Evolutionary conservation across 2,113 vertebrate species (phyloP), one percentile per base, ranked within the genome.

Genomic region (Okapia johnstoni): DNA sequence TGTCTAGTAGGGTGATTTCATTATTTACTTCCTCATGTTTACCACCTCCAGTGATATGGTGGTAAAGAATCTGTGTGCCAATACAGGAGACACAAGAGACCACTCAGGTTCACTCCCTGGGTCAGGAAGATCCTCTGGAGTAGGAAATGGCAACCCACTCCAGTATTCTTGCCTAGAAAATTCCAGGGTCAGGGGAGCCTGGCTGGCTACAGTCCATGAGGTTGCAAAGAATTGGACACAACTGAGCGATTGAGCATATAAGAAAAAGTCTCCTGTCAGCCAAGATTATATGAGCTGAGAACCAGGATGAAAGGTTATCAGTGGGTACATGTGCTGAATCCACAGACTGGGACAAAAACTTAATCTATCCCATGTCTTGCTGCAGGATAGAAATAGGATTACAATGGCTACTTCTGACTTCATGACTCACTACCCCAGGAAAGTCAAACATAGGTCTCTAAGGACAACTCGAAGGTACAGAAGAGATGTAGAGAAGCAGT

Each of bases 1-100:
- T 90, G 76, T 92, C 48, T 85, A 60, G 81, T 91, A 97, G 95
- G 94, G 96, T 77, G 40, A 95, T 77, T 97, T 96, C 70, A 87
- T 98, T 97, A 96, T 40, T 81, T 87, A 94, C 84, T 94, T 54
- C 84, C 84, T 79, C 86, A 40, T 16, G 15, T 94, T 73, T 73
- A 43, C 70, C 70, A 76, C 40, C 70, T 76, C 70, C 7, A 40
- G 70, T 26, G 40, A 23, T 76, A 76, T 26, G 36, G 70, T 76
- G 70, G 70, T 26, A 76, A 76, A 76, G 36, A 76, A 76, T 43
- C 40, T 76, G 40, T 43, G 21, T 76, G 23, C 70, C 70, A 76
- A 14, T 14, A 76, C 12, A 76, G 12, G 23, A 76, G 36, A 76
- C 40, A 43, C 12, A 43, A 43, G 70, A 43, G 40, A 76, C 70